Evolutionary conservation across 1,140 invertebrate species (phyloP).

Genomic region (Sinonovacula constricta): DNA sequence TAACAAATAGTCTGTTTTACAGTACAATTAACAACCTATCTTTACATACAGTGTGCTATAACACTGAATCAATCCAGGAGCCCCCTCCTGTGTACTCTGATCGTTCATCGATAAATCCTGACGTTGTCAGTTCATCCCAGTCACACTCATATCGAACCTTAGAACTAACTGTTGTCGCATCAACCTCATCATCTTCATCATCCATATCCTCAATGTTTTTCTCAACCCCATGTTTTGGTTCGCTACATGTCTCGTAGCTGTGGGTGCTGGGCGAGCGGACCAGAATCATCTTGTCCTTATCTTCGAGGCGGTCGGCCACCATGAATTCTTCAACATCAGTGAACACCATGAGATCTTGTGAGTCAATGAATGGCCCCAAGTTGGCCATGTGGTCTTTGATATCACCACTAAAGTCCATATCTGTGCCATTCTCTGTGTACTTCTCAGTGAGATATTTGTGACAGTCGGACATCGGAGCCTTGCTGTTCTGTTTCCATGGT

Average conservation of each 20-base stretch:
- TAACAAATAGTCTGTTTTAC: no score
- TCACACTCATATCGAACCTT: slow-evolving; percentile 43
- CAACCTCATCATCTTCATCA: slow-evolving; percentile 37
- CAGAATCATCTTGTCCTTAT: slow-evolving; percentile 36
- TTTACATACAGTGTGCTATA: no score
- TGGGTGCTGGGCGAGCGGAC: slow-evolving; percentile 53
- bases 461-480: slow-evolving; percentile 44
- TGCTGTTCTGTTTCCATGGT: slow-evolving; percentile 57
- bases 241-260: slow-evolving; percentile 41
- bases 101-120: slow-evolving; percentile 59
- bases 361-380: slow-evolving; percentile 56
- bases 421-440: slow-evolving; percentile 35
- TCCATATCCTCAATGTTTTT: slow-evolving; percentile 35
- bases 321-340: slow-evolving; percentile 56
- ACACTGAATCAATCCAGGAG: slow-evolving; percentile 46
- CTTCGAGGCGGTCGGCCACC: slow-evolving; percentile 10
- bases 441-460: slow-evolving; percentile 34
- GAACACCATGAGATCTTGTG: slow-evolving; percentile 56
- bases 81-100: slow-evolving; percentile 45
- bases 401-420: slow-evolving; percentile 16
- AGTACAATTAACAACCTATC: no score
- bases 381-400: slow-evolving; percentile 38
- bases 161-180: slow-evolving; percentile 44
- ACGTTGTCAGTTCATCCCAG: slow-evolving; percentile 56
- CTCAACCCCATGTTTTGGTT: slow-evolving; percentile 33